phyloP scores from a whole-genome alignment of 2,113 vertebrate species.

The Arothron firmamentum region DNA sequence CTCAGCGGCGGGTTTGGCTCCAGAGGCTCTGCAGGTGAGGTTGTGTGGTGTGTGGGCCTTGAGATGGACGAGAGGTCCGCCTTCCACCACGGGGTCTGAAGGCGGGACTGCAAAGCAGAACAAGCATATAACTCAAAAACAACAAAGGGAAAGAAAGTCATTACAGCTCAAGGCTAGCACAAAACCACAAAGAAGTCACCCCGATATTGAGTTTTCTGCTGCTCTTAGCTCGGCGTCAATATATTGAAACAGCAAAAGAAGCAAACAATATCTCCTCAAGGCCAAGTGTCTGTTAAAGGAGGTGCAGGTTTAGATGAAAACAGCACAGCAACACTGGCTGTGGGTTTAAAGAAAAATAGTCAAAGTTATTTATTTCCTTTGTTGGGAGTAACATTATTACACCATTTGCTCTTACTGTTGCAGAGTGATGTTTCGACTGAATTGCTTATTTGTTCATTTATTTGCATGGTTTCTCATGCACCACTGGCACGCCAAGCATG shows the following conservation, averaged over 20 bases:
- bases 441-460: slow-evolving; percentile 78
- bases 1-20: slow-evolving; percentile 84
- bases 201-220: slow-evolving; percentile 43
- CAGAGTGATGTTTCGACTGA: slow-evolving; percentile 64
- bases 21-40: slow-evolving; percentile 82
- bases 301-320: slow-evolving; percentile 29
- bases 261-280: slow-evolving; percentile 40
- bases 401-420: slow-evolving; percentile 66
- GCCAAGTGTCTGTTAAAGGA: slow-evolving; percentile 46
- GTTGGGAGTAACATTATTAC: slow-evolving; percentile 65
- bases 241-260: slow-evolving; percentile 28
- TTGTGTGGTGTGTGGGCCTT: slow-evolving; percentile 82
- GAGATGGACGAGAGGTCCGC: slow-evolving; percentile 81
- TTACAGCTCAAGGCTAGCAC: slow-evolving; percentile 35
- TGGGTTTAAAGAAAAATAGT: no score
- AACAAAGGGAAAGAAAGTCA: slow-evolving; percentile 8
- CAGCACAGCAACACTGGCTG: slow-evolving; percentile 27
- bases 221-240: slow-evolving; percentile 47
- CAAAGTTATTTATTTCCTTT: slow-evolving; percentile 63
- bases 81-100: slow-evolving; percentile 81
- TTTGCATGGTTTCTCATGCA: slow-evolving; percentile 71
- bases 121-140: slow-evolving; percentile 40
- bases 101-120: slow-evolving; percentile 78
- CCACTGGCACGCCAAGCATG: slow-evolving; percentile 66
- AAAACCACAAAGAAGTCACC: slow-evolving; percentile 21